Percentiles rank a stretch among this genome's conserved stretches.
Evolutionary conservation across 2,888 invertebrate species (phyloP).

Genomic region (Candidula unifasciata): DNA sequence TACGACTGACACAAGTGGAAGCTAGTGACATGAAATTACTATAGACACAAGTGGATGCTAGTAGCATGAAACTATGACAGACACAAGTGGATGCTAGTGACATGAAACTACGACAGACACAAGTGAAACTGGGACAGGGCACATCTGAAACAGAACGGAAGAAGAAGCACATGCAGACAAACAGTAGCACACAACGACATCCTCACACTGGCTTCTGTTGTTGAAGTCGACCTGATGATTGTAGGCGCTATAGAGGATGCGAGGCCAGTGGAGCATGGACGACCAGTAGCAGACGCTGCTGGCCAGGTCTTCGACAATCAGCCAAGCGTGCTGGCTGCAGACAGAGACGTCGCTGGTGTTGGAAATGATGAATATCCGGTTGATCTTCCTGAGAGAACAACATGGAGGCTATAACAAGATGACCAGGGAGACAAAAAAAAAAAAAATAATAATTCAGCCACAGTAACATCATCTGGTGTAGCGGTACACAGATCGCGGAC

Average conservation of each 20-base stretch:
- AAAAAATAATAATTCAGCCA: no score
- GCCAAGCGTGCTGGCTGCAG: slow-evolving; percentile 3
- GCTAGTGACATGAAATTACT: no score
- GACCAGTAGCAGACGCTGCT: slow-evolving; percentile 20
- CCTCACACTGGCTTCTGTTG: neutral
- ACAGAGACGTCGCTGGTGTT: slow-evolving; percentile 9
- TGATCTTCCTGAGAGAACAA: neutral
- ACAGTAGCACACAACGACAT: neutral
- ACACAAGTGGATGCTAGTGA: no score
- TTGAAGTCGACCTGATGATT: slow-evolving; percentile 6
- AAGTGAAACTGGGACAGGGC: neutral
- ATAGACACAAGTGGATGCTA: no score
- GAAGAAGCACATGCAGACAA: neutral
- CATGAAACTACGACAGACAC: neutral
- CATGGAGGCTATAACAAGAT: no score
- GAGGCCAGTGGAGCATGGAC: neutral
- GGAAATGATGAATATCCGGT: slow-evolving; percentile 3
- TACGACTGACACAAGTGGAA: no score
- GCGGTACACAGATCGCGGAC: no score
- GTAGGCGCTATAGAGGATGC: slow-evolving; percentile 22
- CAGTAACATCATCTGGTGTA: no score
- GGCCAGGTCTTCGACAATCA: neutral
- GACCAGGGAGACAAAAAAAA: no score
- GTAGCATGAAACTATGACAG: neutral
- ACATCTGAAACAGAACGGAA: neutral